These are phyloP conservation scores for Microtus oregoni DNA, from an alignment of 2,113 vertebrate genomes.

Conservation along the genomic window DNA sequence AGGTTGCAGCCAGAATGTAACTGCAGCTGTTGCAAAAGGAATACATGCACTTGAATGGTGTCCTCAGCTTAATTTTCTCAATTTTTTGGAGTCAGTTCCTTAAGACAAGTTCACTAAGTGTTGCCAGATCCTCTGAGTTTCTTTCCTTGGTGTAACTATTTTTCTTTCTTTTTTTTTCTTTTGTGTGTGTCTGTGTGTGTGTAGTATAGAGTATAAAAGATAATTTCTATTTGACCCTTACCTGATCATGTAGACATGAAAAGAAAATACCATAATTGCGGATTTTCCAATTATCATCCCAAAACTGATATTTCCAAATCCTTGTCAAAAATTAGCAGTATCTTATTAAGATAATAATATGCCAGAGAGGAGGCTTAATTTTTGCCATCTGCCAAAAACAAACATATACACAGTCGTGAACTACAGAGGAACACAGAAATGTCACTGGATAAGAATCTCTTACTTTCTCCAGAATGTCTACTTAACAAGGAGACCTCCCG, in stretches of 20 bases:
- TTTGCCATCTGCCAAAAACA: slow-evolving; percentile 7
- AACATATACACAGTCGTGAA: not conserved
- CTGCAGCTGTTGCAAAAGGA: slow-evolving; percentile 22
- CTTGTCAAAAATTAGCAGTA: slow-evolving; percentile 31
- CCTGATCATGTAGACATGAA: not conserved
- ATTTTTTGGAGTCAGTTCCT: not conserved
- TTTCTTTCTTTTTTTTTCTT: not conserved
- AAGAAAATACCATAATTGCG: slow-evolving; percentile 1
- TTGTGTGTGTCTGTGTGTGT: not conserved
- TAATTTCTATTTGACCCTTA: not conserved
- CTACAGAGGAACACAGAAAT: not conserved
- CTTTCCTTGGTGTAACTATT: slow-evolving; percentile 17
- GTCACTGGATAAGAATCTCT: not conserved
- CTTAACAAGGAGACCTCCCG: not conserved
- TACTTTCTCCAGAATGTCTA: not conserved
- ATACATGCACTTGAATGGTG: not conserved
- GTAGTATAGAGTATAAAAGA: not conserved
- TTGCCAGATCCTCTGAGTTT: slow-evolving; percentile 32
- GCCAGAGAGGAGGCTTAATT: not conserved
- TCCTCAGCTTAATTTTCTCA: not conserved
- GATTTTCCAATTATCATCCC: slow-evolving; percentile 24
- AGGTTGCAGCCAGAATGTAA: slow-evolving; percentile 26
- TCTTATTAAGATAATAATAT: slow-evolving; percentile 52
- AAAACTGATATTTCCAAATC: slow-evolving; percentile 33
- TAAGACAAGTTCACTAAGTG: slow-evolving; percentile 34